phyloP scores from a whole-genome alignment of 2,113 vertebrate species.

The Cynoglossus semilaevis region DNA sequence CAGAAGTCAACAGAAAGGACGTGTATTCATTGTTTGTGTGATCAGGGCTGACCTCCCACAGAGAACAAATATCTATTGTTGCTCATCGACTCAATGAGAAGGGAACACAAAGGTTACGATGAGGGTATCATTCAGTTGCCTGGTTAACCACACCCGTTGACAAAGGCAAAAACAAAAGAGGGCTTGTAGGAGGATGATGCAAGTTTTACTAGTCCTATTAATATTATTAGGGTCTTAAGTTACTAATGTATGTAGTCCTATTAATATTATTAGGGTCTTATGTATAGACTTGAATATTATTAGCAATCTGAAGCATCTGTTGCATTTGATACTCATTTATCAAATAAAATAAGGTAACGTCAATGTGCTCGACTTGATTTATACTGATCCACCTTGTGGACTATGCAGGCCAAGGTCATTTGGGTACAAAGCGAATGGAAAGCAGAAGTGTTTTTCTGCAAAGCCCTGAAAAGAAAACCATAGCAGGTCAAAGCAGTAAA shows the following conservation, averaged over 20 bases:
- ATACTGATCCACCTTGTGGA: conserved; percentile 4
- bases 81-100: conserved; percentile 28
- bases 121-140: conserved; percentile 38
- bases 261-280: too few relatives aligned
- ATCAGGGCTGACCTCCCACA: conserved; percentile 57
- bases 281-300: too few relatives aligned
- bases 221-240: too few relatives aligned
- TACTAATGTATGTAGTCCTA: too few relatives aligned
- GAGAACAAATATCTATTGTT: conserved; percentile 59
- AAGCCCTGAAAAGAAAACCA: conserved; percentile 36
- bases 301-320: too few relatives aligned
- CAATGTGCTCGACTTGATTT: too few relatives aligned
- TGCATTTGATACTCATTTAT: too few relatives aligned
- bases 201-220: conserved; percentile 7
- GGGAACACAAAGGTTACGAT: conserved; percentile 44
- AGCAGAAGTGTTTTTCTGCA: conserved; percentile 30
- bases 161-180: conserved; percentile 45
- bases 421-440: conserved; percentile 13
- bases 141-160: conserved; percentile 47
- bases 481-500: conserved; percentile 43
- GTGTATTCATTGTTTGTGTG: conserved; percentile 47
- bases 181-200: conserved; percentile 39
- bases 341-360: too few relatives aligned
- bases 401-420: conserved; percentile 15
- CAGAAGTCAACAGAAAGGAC: conserved; percentile 20